phyloP scores from a whole-genome alignment of 2,113 vertebrate genomes.

The Halcyon malimbica region DNA sequence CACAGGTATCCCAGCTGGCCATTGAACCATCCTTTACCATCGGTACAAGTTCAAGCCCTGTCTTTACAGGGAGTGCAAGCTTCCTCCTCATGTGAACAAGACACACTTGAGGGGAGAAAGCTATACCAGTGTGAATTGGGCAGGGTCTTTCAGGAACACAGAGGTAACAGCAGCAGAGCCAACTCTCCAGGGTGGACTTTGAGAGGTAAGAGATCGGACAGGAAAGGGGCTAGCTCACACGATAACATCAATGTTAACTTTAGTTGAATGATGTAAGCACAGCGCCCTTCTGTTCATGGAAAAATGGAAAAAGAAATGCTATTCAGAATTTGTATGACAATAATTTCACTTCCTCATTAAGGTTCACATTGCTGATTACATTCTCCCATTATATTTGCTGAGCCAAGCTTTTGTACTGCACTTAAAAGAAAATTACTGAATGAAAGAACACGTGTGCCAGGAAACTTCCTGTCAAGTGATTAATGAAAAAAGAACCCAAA shows the following conservation, averaged over 20 bases:
- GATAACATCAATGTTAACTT: background rate
- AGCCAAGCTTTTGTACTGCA: background rate
- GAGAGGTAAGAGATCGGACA: background rate
- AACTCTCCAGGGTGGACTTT: background rate
- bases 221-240: background rate
- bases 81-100: background rate
- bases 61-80: background rate
- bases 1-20: background rate
- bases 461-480: background rate
- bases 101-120: background rate
- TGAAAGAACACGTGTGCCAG: background rate
- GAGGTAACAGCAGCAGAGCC: background rate
- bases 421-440: background rate
- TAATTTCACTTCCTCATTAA: constrained; percentile 35
- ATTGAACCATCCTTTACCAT: background rate
- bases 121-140: background rate
- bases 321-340: background rate
- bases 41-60: background rate
- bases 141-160: background rate
- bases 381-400: background rate
- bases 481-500: background rate
- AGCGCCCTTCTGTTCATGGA: background rate
- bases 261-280: background rate
- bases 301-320: background rate
- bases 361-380: background rate